Base-by-base conservation (phyloP, 2,113 vertebrate genomes). In the Alosa alosa region DNA sequence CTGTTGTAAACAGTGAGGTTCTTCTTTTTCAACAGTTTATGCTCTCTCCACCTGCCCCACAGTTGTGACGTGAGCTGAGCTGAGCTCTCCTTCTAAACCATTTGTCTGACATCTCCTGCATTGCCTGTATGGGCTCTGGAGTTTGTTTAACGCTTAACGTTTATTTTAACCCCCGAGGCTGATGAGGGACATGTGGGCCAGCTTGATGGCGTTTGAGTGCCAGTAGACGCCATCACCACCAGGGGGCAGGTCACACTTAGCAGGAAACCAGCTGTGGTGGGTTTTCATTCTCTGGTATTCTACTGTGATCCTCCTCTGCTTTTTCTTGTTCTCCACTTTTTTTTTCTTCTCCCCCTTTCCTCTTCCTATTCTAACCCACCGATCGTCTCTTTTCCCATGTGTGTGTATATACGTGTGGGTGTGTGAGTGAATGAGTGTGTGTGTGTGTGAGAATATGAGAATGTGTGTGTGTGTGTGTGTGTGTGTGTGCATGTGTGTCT, bases 291-390 rank as follows among this genome's bases (percentile, higher is more conserved):
- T 15, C 11, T 39, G 72, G 72, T 41, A 78, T 78, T 78, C 36
- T 78, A 1, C 31, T 39, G 36, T 78, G 72, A 78, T 41, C 72
- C 31, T 31, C 72, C 36, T 11, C 72, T 39, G 13, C 72, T 13
- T 78, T 36, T 39, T 78, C 72, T 78, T 78, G 31, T 78, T 78
- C 72, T 78, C 9, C 39, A 13, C 72, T 78, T 78, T 39, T 78
- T 75, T 36, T 31, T 36, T 72, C 64, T 31, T 36, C 31, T 39
- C 36, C 31, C 39, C 2, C 36, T 78, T 78, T 39, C 31, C 36
- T 78, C 31, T 78, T 36, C 72, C 31, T 78, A 78, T 39, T 36
- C 6, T 39, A 78, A 39, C 72, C 64, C 72, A 39, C 25, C 72
- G 20, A 17, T 36, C 72, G 39, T 11, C 72, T 78, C 31, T 78